Evolutionary conservation across 1,140 invertebrate species (phyloP).

Genomic region (Kradibia gibbosae): DNA sequence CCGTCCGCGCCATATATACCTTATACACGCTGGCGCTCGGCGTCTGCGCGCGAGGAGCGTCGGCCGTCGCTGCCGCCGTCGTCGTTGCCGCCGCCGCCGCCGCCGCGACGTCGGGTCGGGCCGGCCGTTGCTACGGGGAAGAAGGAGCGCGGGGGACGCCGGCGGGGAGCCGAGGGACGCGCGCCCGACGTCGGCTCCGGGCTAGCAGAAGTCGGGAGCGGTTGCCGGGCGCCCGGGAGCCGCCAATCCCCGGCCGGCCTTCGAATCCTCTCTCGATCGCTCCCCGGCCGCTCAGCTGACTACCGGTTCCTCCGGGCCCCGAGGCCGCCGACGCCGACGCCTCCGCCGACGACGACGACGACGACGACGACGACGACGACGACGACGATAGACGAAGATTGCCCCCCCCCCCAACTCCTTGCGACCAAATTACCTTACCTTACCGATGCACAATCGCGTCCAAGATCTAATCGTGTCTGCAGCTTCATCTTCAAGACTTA

Average conservation of each 20-base stretch:
- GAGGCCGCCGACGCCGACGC: too few relatives aligned
- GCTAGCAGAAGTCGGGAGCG: neutral
- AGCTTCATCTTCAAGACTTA: too few relatives aligned
- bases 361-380: too few relatives aligned
- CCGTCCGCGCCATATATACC: neutral
- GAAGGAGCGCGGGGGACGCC: neutral
- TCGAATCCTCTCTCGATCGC: neutral
- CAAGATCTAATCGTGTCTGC: too few relatives aligned
- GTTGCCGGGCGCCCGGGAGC: neutral
- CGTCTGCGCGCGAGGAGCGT: conserved; percentile 4
- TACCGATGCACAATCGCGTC: too few relatives aligned
- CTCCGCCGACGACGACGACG: too few relatives aligned
- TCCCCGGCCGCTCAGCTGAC: neutral
- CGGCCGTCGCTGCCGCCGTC: too few relatives aligned
- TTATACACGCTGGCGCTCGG: neutral
- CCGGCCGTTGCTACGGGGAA: conserved; percentile 29
- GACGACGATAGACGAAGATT: too few relatives aligned
- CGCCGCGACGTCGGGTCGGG: neutral
- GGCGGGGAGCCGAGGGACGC: neutral
- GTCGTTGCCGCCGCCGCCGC: too few relatives aligned
- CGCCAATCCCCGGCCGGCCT: neutral
- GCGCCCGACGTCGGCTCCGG: neutral
- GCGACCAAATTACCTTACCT: too few relatives aligned
- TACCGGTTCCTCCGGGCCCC: neutral
- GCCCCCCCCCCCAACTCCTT: too few relatives aligned